Conservation (phyloP, 2,113 vertebrate species). For the Hippoglossus stenolepis region DNA sequence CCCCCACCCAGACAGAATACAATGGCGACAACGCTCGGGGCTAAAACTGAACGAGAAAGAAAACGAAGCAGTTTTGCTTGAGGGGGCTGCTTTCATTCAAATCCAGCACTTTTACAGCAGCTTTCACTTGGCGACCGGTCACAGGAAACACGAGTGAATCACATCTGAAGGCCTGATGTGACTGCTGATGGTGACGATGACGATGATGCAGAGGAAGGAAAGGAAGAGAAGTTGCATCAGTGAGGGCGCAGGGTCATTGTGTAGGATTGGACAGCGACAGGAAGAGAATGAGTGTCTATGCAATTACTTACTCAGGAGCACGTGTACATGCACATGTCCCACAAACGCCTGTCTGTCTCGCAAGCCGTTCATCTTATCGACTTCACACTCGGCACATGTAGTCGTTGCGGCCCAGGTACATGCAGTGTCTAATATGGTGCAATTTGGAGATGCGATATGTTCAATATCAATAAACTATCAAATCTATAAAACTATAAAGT, state of each 20-base stretch:
- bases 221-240: not conserved
- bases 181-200: conserved; percentile 6
- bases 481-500: no score
- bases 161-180: conserved; percentile 10
- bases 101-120: conserved; percentile 18
- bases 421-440: no score
- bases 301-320: not conserved
- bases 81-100: conserved; percentile 29
- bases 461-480: no score
- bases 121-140: conserved; percentile 8
- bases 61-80: not conserved
- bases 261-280: not conserved
- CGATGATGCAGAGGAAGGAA: not conserved
- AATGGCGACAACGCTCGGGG: conserved; percentile 37
- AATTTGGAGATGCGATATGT: no score
- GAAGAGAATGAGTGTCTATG: not conserved
- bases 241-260: not conserved
- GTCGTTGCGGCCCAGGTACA: no score
- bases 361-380: not conserved
- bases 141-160: conserved; percentile 32
- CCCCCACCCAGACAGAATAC: conserved; percentile 45
- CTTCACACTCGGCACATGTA: not conserved
- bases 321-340: no score
- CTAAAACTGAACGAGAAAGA: conserved; percentile 11
- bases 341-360: not conserved